These are phyloP conservation scores for Pachyseris speciosa DNA, from an alignment of 64 coral and sea anemone species.

Conservation along the genomic window DNA sequence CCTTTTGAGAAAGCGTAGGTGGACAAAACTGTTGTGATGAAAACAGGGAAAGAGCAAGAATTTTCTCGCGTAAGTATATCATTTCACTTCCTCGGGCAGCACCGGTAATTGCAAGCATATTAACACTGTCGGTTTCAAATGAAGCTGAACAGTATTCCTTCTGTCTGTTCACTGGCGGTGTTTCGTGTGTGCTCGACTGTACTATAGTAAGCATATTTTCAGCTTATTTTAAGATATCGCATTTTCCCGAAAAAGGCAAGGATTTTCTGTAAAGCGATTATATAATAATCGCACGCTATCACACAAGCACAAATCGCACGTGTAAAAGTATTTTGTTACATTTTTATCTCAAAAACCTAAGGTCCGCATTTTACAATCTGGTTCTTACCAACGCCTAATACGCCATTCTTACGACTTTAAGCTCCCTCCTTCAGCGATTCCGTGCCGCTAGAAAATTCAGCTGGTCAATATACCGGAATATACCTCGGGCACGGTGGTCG, in stretches of 20 bases:
- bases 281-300: background rate
- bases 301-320: background rate
- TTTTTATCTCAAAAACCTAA: background rate
- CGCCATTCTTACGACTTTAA: background rate
- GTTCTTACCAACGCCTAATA: background rate
- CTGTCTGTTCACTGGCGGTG: background rate
- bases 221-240: no score
- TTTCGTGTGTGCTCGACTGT: no score
- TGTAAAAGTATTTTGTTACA: background rate
- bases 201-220: no score
- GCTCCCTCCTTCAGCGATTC: background rate
- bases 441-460: background rate
- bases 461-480: background rate
- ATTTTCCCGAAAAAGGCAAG: conserved; percentile 21
- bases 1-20: no score
- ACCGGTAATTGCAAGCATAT: no score
- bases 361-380: background rate
- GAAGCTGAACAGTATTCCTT: background rate
- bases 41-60: no score
- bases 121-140: background rate
- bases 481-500: background rate
- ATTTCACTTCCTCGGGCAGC: no score
- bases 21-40: no score
- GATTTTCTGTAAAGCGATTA: background rate
- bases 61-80: no score